Conservation (phyloP, 2,797 vertebrate species). For the Liparis tanakae region DNA sequence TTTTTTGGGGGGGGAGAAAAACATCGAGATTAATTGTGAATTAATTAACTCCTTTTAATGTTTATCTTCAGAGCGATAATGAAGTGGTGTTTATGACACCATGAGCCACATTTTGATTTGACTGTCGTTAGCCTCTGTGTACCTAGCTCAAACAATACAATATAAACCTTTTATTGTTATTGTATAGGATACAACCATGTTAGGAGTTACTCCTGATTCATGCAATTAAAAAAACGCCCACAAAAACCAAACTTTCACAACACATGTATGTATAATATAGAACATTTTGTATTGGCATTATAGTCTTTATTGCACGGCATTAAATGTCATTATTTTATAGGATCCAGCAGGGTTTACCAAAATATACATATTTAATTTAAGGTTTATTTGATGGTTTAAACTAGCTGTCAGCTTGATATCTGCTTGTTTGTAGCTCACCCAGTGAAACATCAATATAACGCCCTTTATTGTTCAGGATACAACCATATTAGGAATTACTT, state of each 20-base stretch:
- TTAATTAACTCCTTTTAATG: not conserved
- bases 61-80: too few relatives aligned
- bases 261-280: not conserved
- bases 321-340: not conserved
- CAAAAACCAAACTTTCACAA: too few relatives aligned
- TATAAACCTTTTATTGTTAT: conserved; percentile 1
- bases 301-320: not conserved
- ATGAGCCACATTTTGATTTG: conserved; percentile 18
- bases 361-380: too few relatives aligned
- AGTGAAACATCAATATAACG: too few relatives aligned
- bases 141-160: not conserved
- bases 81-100: not conserved
- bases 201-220: not conserved
- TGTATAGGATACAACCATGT: not conserved
- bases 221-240: not conserved
- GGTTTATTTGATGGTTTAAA: too few relatives aligned
- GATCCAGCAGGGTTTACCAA: too few relatives aligned
- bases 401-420: too few relatives aligned
- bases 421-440: too few relatives aligned
- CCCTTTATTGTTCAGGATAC: too few relatives aligned
- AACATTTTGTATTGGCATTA: not conserved
- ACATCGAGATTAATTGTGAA: not conserved
- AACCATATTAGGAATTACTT: too few relatives aligned
- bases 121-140: conserved; percentile 20
- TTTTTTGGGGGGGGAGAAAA: too few relatives aligned